Base-by-base conservation (phyloP, 2,113 vertebrate genomes). In the Spilogale gracilis region DNA sequence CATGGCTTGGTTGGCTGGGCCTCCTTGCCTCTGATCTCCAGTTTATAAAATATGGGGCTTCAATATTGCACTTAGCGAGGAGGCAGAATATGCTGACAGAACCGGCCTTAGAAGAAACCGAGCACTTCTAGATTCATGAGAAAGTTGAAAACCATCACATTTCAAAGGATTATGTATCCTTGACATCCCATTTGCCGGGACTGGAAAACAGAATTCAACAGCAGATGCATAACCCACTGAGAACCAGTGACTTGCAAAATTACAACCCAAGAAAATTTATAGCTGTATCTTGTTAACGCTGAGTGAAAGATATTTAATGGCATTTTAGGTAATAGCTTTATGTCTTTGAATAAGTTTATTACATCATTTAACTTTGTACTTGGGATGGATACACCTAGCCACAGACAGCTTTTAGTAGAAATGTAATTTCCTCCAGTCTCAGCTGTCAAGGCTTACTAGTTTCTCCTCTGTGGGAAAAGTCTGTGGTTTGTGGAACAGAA, bases 321-420 rank as follows among this genome's bases (percentile, higher is more conserved):
- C 82, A 93, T 87, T 96, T 89, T 92, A 86, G 84, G 13, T 60
- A 95, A 97, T 76, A 87, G 82, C 43, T 94, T 97, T 94, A 90
- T 86, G 92, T 73, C 94, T 98, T 89, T 90, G 79, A 88, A 43
- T 88, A 97, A 63, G 80, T 97, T 97, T 96, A 96, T 97, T 84
- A 73, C 50, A 96, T 92, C 92, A 94, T 92, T 97, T 94, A 96
- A 96, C 73, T 89, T 95, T 97, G 89, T 84, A 90, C 76, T 67
- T 96, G 60, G 45, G 48, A 97, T 92, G 60, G 52, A 96, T 92
- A 50, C 25, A 92, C 56, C 63, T 58, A 94, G 94, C 93, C 58
- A 96, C 76, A 90, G 79, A 95, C 17, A 95, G 87, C 74, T 97
- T 97, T 97, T 97, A 97, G 97, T 58, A 94, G 96, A 94, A 98